Percentiles rank a stretch among this genome's conserved stretches.
phyloP scores from a whole-genome alignment of 2,113 vertebrate species.

The Mirounga angustirostris region DNA sequence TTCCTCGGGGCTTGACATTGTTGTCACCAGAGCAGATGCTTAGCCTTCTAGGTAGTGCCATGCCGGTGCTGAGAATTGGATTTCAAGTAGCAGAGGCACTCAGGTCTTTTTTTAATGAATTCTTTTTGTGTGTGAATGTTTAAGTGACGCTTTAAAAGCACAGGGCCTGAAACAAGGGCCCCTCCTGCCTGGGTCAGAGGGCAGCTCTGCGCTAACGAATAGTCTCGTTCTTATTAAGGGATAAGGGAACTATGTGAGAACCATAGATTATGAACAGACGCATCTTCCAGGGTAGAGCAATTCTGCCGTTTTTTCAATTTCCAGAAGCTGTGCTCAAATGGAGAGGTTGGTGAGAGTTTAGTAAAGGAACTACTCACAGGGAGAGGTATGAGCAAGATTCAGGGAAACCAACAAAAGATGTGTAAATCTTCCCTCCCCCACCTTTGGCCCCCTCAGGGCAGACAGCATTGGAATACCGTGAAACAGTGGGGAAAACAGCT shows the following conservation, averaged over 20 bases:
- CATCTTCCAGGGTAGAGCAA: neutral
- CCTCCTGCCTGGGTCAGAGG: neutral
- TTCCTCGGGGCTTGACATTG: neutral
- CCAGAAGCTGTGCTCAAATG: neutral
- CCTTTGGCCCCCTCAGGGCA: neutral
- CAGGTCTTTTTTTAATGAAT: neutral
- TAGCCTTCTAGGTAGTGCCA: neutral
- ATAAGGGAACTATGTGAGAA: neutral
- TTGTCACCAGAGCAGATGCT: neutral
- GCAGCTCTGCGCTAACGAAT: neutral
- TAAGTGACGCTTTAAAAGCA: neutral
- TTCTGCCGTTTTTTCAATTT: neutral
- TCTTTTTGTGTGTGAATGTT: neutral
- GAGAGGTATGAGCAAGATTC: neutral
- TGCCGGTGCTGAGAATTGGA: neutral
- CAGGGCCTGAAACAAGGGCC: fast-evolving
- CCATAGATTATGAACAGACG: neutral
- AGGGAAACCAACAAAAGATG: neutral
- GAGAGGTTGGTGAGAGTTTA: neutral
- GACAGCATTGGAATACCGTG: neutral
- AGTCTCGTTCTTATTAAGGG: neutral
- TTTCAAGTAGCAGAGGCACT: neutral
- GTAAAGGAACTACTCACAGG: neutral
- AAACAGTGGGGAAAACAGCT: neutral
- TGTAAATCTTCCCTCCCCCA: neutral